Evolutionary conservation across 2,113 vertebrate genomes (phyloP).

Genomic region (Muntiacus muntjak): DNA sequence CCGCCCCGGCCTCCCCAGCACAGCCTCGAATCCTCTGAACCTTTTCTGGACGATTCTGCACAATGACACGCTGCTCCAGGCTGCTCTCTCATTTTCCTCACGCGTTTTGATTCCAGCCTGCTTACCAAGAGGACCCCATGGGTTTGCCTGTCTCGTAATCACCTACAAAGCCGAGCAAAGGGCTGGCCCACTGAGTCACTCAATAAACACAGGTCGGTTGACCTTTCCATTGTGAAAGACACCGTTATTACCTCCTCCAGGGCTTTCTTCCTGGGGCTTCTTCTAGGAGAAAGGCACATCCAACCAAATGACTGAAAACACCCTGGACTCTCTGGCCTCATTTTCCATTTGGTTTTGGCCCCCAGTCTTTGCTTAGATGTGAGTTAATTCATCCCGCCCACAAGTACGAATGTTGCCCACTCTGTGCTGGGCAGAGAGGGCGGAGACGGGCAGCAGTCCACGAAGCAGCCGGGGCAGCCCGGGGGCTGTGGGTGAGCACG

Average conservation of each 20-base stretch:
- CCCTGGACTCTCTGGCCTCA: background rate
- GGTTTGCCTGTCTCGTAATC: background rate
- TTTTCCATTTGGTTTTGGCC: background rate
- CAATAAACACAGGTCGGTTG: constrained; percentile 42
- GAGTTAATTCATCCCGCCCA: background rate
- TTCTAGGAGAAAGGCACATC: background rate
- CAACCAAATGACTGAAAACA: background rate
- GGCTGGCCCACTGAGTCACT: constrained; percentile 28
- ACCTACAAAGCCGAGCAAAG: background rate
- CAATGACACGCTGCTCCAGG: background rate
- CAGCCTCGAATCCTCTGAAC: background rate
- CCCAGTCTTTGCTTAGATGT: background rate
- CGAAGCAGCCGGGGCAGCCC: rapidly evolving
- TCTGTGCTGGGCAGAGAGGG: rapidly evolving
- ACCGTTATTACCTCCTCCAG: background rate
- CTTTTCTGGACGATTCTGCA: background rate
- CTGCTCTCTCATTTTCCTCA: background rate
- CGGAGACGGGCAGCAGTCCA: rapidly evolving
- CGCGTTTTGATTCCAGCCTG: background rate
- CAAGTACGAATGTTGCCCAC: rapidly evolving
- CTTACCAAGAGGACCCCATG: background rate
- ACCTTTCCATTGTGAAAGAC: constrained; percentile 43
- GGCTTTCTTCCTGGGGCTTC: background rate
- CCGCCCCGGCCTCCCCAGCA: background rate
- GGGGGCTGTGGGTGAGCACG: rapidly evolving